phyloP scores from a whole-genome alignment of 2,113 vertebrate species.

The Trochalopteron elliotii region DNA sequence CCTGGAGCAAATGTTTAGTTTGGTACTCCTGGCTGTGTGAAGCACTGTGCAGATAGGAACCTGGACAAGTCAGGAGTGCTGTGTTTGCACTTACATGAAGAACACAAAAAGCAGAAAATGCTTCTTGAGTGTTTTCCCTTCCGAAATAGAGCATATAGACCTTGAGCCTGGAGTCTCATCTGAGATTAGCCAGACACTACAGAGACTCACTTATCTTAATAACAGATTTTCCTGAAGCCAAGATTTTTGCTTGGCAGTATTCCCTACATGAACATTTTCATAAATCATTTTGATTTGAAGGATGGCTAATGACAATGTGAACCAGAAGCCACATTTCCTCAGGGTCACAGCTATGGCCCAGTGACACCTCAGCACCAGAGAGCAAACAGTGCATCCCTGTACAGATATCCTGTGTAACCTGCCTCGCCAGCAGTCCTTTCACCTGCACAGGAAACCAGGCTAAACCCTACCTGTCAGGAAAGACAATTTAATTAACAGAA shows the following conservation, averaged over 20 bases:
- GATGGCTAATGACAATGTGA: not conserved
- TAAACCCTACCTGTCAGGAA: not conserved
- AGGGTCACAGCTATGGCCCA: not conserved
- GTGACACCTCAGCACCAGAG: not conserved
- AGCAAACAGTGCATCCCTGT: not conserved
- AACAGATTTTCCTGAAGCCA: not conserved
- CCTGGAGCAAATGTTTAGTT: not conserved
- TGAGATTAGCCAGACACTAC: not conserved
- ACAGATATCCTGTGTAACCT: not conserved
- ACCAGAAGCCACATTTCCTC: not conserved
- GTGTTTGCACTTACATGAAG: not conserved
- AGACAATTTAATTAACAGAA: slow-evolving; percentile 10
- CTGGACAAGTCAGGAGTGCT: not conserved
- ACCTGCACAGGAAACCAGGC: not conserved
- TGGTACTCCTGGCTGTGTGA: not conserved
- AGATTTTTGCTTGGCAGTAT: not conserved
- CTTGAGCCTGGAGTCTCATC: not conserved
- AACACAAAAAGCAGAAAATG: not conserved
- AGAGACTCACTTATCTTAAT: not conserved
- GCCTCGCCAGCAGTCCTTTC: not conserved
- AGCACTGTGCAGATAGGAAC: not conserved
- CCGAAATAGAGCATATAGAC: not conserved
- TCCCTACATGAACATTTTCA: not conserved
- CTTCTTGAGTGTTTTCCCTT: not conserved
- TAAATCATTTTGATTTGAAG: not conserved